Percentiles rank a stretch among this genome's conserved stretches.
phyloP scores from a whole-genome alignment of 2,888 invertebrate genomes.

The Catonia carolina region DNA sequence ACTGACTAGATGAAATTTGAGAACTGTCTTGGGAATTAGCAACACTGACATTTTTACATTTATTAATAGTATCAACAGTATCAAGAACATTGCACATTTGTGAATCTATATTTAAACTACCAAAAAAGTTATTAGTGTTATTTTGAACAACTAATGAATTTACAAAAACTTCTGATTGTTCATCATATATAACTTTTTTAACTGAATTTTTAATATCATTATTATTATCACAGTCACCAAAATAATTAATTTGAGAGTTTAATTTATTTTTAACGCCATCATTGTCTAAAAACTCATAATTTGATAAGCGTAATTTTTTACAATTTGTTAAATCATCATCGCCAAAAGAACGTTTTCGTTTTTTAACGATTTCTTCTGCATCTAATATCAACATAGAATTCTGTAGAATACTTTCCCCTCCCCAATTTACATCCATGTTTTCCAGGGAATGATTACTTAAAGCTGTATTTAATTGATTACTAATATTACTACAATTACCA shows the following conservation, averaged over 20 bases:
- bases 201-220: too few relatives aligned
- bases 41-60: too few relatives aligned
- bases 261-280: too few relatives aligned
- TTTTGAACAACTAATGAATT: background rate
- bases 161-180: too few relatives aligned
- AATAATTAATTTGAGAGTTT: too few relatives aligned
- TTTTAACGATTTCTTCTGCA: background rate
- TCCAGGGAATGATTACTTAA: slow-evolving; percentile 10
- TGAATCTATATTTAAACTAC: slow-evolving; percentile 18
- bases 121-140: slow-evolving; percentile 17
- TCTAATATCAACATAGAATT: slow-evolving; percentile 22
- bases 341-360: slow-evolving; percentile 8
- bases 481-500: slow-evolving; percentile 8
- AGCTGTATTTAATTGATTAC: slow-evolving; percentile 9
- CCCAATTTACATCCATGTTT: slow-evolving; percentile 33
- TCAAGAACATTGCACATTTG: slow-evolving; percentile 6
- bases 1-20: too few relatives aligned
- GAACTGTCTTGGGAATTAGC: too few relatives aligned
- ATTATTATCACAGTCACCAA: too few relatives aligned
- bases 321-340: background rate
- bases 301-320: too few relatives aligned
- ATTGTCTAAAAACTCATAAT: too few relatives aligned
- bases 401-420: slow-evolving; percentile 34
- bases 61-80: too few relatives aligned
- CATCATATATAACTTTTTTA: too few relatives aligned